Base-by-base conservation (phyloP, 2,797 vertebrate species). In the Notolepis coatsorum region DNA sequence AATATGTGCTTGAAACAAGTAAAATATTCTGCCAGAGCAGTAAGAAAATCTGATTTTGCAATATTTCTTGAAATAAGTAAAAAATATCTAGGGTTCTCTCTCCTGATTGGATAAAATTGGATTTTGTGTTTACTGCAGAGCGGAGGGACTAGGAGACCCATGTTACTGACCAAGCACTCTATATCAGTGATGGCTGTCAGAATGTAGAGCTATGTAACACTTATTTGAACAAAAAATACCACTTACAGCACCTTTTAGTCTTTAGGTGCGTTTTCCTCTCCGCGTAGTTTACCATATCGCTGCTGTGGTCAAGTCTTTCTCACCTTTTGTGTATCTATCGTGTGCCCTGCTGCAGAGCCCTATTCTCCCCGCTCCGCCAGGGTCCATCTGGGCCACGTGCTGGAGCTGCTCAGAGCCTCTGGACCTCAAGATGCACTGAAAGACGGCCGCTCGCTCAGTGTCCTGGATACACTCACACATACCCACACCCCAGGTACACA, bases 361-460 rank as follows among this genome's bases (percentile, higher is more conserved):
- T 95, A 95, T 79, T 91, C 90, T 0, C 80, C 81, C 25, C 82
- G 75, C 61, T 90, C 92, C 1, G 91, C 88, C 30, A 84, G 86
- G 49, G 73, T 88, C 58, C 94, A 95, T 61, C 82, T 95, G 73
- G 84, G 87, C 47, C 91, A 88, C 23, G 87, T 94, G 43, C 81
- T 92, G 38, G 93, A 95, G 61, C 73, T 95, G 65, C 77, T 95
- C 71, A 91, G 88, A 75, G 67, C 76, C 1, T 64, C 89, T 12
- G 89, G 91, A 53, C 88, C 91, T 8, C 90, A 92, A 42, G 94
- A 95, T 59, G 87, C 90, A 27, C 78, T 94, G 55, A 88, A 79
- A 72, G 93, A 94, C 43, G 93, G 93, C 65, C 84, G 85, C 20
- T 95, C 94, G 5, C 91, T 91, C 0, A 91, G 90, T 56, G 21